Conservation (phyloP, 30 jellyfish, hydroid and myxozoan species). For the Aurelia aurita region DNA sequence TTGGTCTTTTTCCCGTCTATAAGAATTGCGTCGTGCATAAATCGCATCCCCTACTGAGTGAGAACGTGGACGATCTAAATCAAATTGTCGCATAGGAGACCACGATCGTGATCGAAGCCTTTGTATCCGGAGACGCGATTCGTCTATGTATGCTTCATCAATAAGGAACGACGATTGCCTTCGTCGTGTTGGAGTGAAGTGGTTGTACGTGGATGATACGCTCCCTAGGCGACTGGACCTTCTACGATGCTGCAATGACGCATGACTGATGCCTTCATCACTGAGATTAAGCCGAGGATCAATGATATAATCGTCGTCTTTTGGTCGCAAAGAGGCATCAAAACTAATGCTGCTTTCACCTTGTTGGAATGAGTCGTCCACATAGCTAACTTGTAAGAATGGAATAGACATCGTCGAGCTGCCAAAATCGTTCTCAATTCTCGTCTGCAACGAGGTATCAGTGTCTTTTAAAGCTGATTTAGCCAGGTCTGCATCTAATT, state of each 20-base stretch:
- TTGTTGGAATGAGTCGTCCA: background rate
- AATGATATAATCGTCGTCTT: background rate
- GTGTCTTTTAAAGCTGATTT: background rate
- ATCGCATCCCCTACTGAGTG: constrained; percentile 5
- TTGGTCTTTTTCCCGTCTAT: background rate
- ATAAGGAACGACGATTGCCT: background rate
- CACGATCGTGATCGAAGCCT: constrained; percentile 16
- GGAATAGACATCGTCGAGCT: background rate
- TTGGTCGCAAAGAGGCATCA: background rate
- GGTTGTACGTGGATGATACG: background rate
- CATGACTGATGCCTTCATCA: background rate
- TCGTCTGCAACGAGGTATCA: background rate
- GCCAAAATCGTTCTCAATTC: background rate
- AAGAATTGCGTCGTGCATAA: background rate
- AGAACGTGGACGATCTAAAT: background rate
- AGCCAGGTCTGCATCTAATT: background rate
- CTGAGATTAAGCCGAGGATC: background rate
- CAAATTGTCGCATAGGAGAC: constrained; percentile 24
- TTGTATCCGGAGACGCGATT: background rate
- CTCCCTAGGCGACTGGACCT: background rate
- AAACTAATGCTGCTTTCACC: background rate
- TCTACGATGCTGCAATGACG: background rate
- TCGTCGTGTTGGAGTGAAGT: background rate
- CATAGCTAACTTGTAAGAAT: background rate
- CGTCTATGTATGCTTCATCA: background rate